phyloP scores from a whole-genome alignment of 2,888 invertebrate genomes.

The Ochropleura leucogaster region DNA sequence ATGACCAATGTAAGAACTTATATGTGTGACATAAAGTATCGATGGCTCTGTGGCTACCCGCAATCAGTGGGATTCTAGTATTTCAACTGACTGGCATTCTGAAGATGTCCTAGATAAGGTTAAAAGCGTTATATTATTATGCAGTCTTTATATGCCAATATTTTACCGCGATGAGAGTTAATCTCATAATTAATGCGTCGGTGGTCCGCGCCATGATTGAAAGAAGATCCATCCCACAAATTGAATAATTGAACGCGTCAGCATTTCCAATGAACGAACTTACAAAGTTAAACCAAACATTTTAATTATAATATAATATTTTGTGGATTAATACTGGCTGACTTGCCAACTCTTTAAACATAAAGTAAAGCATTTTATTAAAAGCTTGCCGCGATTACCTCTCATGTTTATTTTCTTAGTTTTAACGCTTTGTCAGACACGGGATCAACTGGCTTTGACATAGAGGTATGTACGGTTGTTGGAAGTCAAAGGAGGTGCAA shows the following conservation, averaged over 20 bases:
- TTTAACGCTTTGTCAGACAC: not conserved
- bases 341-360: not conserved
- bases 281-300: not conserved
- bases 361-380: not conserved
- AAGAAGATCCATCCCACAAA: not conserved
- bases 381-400: not conserved
- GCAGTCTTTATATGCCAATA: not conserved
- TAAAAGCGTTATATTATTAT: not conserved
- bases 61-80: conserved; percentile 50
- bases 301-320: not conserved
- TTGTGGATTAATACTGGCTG: not conserved
- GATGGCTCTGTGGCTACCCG: conserved; percentile 65
- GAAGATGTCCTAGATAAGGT: conserved; percentile 18
- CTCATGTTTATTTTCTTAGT: not conserved
- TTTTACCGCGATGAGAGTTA: not conserved
- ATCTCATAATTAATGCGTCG: not conserved
- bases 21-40: conserved; percentile 56
- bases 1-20: not conserved
- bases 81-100: conserved; percentile 46
- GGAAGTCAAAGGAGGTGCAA: conserved; percentile 11
- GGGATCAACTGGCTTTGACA: not conserved
- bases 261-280: not conserved
- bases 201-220: too few relatives aligned
- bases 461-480: not conserved
- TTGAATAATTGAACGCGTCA: not conserved